Evolutionary conservation across 1,140 invertebrate species (phyloP), one percentile per base, ranked within the genome.

Genomic region (Cyclargus thomasi): DNA sequence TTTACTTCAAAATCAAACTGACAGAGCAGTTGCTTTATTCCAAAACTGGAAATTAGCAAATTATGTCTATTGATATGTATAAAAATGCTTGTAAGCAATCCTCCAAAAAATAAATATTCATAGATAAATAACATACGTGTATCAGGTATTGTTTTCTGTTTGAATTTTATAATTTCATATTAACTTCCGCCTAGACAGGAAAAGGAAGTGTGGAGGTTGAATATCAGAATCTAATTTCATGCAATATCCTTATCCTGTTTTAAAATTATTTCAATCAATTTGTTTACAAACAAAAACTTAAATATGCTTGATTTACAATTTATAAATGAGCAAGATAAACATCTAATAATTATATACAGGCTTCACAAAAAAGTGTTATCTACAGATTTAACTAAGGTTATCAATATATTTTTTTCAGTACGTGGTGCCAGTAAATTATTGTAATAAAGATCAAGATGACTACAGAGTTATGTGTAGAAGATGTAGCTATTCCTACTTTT

Each of bases 161-260:
- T 21, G 64, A 71, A 11, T 23, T 65, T 21, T 63, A 65, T 17
- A 62, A 35, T 35, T 65, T 68, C 67, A 67, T 63, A 73, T 69
- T 72, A 76, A 86, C 85, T 88, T 88, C 83, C 85, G 83, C 79
- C 77, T 62, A 65, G 73, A 83, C 85, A 88, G 85, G 85, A 88
- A 88, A 86, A 88, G 85, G 85, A 88, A 88, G 83, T 86, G 74
- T 79, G 72, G 74, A 72, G 72, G 74, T 78, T 77, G 69, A 70
- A 79, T 79, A 74, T 76, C 75, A 78, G 76, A 75, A 57, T 36
- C 74, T 71, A 68, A 70, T 68, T 70, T 77, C 71, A 21, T 82
- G 85, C 82, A 69, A 85, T 73, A 86, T 86, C 83, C 85, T 81
- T 81, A 86, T 87, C 85, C 85, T 87, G 83, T 87, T 79, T n/a